A percentile compares a stretch with the other conserved stretches of the same genome.
These are phyloP conservation scores for Crotalus viridis DNA, from an alignment of 2,113 vertebrate species.

Conservation along the genomic window DNA sequence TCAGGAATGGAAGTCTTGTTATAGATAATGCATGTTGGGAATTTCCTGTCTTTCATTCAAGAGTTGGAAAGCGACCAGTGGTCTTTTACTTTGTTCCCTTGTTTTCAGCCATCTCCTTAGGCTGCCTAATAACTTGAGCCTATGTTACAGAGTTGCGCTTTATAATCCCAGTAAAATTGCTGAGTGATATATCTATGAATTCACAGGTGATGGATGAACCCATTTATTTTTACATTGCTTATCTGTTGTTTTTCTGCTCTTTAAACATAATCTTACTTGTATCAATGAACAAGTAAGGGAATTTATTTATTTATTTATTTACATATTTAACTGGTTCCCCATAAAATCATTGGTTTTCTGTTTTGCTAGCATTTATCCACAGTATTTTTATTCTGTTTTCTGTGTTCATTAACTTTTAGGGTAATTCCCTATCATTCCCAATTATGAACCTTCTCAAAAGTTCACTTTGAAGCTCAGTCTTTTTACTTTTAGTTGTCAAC, in stretches of 20 bases:
- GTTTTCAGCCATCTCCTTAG: background rate
- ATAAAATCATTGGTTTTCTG: background rate
- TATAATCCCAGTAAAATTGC: background rate
- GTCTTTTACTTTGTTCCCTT: background rate
- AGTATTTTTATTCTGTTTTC: constrained; percentile 31
- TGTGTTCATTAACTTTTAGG: constrained; percentile 41
- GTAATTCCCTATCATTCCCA: constrained; percentile 46
- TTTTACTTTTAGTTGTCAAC: constrained; percentile 98
- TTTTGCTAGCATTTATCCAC: background rate
- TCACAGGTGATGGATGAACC: constrained; percentile 12
- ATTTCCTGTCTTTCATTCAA: background rate
- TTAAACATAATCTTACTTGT: constrained; percentile 29
- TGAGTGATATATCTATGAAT: background rate
- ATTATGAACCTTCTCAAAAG: constrained; percentile 66
- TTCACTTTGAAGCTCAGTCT: constrained; percentile 86
- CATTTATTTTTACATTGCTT: background rate
- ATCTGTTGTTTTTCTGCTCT: constrained; percentile 28
- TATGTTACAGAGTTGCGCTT: background rate
- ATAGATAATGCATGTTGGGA: background rate
- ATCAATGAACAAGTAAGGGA: constrained; percentile 12
- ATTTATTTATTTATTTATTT: background rate
- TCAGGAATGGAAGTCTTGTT: constrained; percentile 11
- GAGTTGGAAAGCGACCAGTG: background rate
- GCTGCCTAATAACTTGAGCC: background rate
- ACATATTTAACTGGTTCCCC: constrained; percentile 15